These are phyloP conservation scores for Heliconius ismenius DNA, from an alignment of 2,888 invertebrate species.

Conservation along the genomic window DNA sequence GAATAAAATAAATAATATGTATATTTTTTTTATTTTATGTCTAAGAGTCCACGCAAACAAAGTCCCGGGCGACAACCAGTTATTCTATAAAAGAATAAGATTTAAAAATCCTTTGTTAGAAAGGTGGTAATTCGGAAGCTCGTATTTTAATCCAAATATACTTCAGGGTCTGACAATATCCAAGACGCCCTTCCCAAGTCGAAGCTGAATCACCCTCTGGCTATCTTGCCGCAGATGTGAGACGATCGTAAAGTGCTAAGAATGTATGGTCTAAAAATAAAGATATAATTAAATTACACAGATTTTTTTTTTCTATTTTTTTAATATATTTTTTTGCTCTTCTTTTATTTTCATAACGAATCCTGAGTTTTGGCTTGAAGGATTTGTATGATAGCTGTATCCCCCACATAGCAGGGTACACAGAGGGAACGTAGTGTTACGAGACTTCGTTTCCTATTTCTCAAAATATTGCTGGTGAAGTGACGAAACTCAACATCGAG, in stretches of 20 bases:
- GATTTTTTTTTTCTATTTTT: not conserved
- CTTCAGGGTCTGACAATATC: conserved; percentile 27
- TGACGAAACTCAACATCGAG: not conserved
- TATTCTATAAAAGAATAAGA: not conserved
- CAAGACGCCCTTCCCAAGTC: conserved; percentile 14
- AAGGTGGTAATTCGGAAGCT: conserved; percentile 19
- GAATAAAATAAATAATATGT: too few species aligned
- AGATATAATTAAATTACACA: not conserved
- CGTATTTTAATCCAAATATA: conserved; percentile 23
- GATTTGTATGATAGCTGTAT: not conserved
- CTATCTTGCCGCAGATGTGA: conserved; percentile 26
- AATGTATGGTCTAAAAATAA: conserved; percentile 8
- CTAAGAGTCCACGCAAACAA: not conserved
- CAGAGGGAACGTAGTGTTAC: not conserved
- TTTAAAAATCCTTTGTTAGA: not conserved
- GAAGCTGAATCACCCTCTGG: conserved; percentile 25
- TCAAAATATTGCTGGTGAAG: not conserved
- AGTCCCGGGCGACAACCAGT: not conserved
- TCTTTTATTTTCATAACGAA: not conserved
- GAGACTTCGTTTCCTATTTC: not conserved
- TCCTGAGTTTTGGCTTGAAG: too few species aligned
- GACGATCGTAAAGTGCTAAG: conserved; percentile 16
- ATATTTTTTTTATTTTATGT: too few species aligned
- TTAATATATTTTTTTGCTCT: not conserved
- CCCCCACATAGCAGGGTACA: not conserved